A percentile compares a stretch with the other conserved stretches of the same genome.
These are phyloP conservation scores for Caerostris extrusa DNA, from an alignment of 1,140 invertebrate species.

Conservation along the genomic window DNA sequence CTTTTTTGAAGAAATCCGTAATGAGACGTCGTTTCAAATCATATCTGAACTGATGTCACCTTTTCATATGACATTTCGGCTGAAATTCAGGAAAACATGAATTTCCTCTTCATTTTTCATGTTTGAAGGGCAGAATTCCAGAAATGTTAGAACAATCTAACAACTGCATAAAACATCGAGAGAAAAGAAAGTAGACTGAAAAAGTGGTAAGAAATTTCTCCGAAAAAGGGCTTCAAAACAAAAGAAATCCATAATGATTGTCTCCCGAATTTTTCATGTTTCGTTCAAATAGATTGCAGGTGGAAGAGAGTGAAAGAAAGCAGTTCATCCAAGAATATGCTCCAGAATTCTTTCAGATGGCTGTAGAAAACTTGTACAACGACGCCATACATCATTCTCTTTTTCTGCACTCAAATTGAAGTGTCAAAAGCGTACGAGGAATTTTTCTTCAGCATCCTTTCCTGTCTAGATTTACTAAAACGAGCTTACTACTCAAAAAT, in stretches of 20 bases:
- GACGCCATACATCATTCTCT: constrained; percentile 34
- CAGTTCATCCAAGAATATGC: constrained; percentile 18
- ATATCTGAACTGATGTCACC: neutral
- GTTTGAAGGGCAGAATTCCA: neutral
- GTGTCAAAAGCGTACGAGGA: neutral
- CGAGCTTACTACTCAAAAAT: neutral
- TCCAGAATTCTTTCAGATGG: neutral
- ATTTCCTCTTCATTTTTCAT: neutral
- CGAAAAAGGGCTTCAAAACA: constrained; percentile 1
- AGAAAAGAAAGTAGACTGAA: neutral
- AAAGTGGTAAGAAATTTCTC: neutral
- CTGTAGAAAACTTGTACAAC: constrained; percentile 10
- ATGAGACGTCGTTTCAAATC: neutral
- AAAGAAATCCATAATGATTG: constrained; percentile 36
- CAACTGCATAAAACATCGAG: neutral
- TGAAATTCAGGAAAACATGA: neutral
- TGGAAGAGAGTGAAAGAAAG: neutral
- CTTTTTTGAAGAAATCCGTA: neutral
- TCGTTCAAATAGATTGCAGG: constrained; percentile 31
- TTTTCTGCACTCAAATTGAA: constrained; percentile 4
- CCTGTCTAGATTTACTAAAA: neutral
- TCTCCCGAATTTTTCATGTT: constrained; percentile 6
- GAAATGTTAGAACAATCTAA: neutral
- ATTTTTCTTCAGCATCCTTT: neutral
- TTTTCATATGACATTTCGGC: neutral